Base-by-base conservation (phyloP, 1,140 invertebrate species). In the Drosophila nigromelanica region DNA sequence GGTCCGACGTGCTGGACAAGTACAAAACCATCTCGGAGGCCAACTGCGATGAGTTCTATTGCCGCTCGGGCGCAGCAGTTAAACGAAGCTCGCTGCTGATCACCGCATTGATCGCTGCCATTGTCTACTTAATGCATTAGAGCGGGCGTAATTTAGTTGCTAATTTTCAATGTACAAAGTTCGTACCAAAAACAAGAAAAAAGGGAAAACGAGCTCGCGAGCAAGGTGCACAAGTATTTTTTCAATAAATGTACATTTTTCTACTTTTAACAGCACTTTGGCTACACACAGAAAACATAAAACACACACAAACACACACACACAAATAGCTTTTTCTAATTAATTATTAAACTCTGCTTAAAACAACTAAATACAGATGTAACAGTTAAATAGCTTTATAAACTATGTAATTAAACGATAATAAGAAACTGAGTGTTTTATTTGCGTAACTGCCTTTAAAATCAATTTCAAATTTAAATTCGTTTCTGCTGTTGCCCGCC, bases 61-160 rank as follows among this genome's bases (percentile, higher is more conserved):
- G 91, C 52, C 85, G 76, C 12, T 62, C 77, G 8, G 79, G 67
- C 43, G 66, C 71, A 4, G 43, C 51, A n/a, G 10, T 35, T 45
- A 45, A 52, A 54, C 18, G 72, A 4, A 12, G 61, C 3, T 56
- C 64, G 6, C 18, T 83, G 8, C 42, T 87, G 52, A 64, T 51
- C 60, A 66, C 55, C 30, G 30, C 55, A 3, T 30, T 90, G 37
- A 43, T 86, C 12, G 71, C 82, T 55, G 59, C 67, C 35, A 63
- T 90, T 71, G 79, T 79, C 74, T 87, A 91, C 81, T 85, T 91
- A 87, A 83, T 90, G 73, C 82, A 90, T 58, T 83, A 78, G 60
- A 35, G 7, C 30, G 11, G 50, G 30, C 14, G 15, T 2, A 62
- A 67, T 58, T 66, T 83, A 79, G 73, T 50, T 76, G 43, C 45